Base-by-base conservation (phyloP, 2,113 vertebrate species). In the Hiodon tergisus region DNA sequence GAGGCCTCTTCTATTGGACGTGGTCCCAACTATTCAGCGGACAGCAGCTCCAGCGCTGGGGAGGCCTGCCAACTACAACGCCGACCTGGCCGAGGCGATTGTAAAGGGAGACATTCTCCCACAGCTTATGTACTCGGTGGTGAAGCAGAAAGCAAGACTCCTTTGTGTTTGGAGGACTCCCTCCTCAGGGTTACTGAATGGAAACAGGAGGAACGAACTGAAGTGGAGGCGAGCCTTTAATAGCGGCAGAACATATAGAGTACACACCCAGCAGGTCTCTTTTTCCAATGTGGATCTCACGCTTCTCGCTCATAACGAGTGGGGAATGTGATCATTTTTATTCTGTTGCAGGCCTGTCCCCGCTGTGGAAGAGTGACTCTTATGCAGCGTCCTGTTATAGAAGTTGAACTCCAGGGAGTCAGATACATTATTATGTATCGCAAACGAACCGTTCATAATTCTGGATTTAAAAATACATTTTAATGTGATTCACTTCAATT, bases 71-170 rank as follows among this genome's bases (percentile, higher is more conserved):
- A 95, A 94, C 84, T 94, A 92, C 74, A 96, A 92, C 0, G 84
- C 92, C 62, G 91, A 93, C 83, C 91, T 99, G 85, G 95, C 95
- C 74, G 93, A 95, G 85, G 93, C 93, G 3, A 83, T 96, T 0
- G 95, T 97, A 79, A 94, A 89, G 82, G 94, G 88, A 13, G 89
- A 92, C 86, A 91, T 98, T 90, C 92, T 98, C 87, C 93, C 95
- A 16, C 92, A 95, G 81, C 91, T 96, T 73, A 82, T 95, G 79
- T 88, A 89, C 80, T 93, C 93, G 14, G 77, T 96, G 87, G 85
- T 88, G 83, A 89, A 93, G 9, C 92, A 95, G 83, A 98, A 97
- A 67, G 96, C 96, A 89, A 94, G 93, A 81, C 76, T 78, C 62
- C 52, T 66, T 5, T 58, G 61, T 31, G 60, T 16, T 48, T 46